Percentiles rank a stretch among this genome's conserved stretches.
Conservation (phyloP, 2,797 vertebrate species). For the Pantherophis vulpinus region DNA sequence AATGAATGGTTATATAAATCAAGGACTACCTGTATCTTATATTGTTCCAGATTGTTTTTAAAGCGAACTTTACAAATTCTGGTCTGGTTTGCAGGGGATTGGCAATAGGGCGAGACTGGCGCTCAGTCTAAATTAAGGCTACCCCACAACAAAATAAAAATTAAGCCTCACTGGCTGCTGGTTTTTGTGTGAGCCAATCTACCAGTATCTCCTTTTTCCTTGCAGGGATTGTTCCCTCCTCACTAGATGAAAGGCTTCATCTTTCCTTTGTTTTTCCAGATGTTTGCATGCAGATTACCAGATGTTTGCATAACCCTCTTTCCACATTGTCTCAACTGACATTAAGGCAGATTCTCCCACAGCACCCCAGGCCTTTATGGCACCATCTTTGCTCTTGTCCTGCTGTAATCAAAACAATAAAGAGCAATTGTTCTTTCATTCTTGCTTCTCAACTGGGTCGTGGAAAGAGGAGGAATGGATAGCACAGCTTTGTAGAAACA, state of each 20-base stretch:
- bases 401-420: neutral
- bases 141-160: neutral
- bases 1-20: neutral
- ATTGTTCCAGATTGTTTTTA: neutral
- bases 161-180: neutral
- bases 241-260: neutral
- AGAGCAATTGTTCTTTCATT: neutral
- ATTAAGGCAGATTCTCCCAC: neutral
- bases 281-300: neutral
- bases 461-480: neutral
- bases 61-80: neutral
- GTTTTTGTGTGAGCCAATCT: neutral
- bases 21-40: neutral
- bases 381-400: neutral
- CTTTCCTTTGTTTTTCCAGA: neutral
- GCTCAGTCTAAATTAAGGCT: neutral
- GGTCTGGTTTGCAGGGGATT: neutral
- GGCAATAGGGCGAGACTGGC: neutral
- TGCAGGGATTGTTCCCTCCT: neutral
- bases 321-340: neutral
- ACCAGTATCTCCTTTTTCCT: neutral
- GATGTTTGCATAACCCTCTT: neutral
- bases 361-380: neutral
- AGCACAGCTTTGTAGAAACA: neutral
- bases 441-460: neutral